phyloP scores from a whole-genome alignment of 1,140 invertebrate species.

The Asobara japonica region DNA sequence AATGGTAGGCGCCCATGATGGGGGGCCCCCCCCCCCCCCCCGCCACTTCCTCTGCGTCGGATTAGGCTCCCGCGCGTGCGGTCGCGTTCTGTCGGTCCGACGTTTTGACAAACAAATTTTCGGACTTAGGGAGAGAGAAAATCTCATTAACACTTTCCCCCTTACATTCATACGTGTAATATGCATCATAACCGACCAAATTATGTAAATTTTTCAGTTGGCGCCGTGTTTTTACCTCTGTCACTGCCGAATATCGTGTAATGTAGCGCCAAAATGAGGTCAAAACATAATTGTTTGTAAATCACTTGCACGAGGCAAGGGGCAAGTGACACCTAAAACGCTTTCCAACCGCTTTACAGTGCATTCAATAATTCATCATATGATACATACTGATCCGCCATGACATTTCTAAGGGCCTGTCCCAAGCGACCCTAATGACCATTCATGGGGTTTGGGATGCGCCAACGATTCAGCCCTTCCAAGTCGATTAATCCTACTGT shows the following conservation, averaged over 20 bases:
- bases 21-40: no score
- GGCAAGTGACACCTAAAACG: neutral
- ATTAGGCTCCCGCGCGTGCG: no score
- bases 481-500: neutral
- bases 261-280: neutral
- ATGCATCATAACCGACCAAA: no score
- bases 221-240: neutral
- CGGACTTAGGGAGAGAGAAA: no score
- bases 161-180: no score
- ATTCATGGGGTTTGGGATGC: constrained; percentile 13
- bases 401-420: constrained; percentile 13
- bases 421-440: neutral
- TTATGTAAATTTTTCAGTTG: no score
- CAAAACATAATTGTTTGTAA: neutral
- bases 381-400: neutral
- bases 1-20: no score
- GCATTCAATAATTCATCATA: neutral
- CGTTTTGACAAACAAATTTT: no score
- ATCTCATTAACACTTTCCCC: no score
- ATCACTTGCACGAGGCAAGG: neutral
- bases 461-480: constrained; percentile 6
- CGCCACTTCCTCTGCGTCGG: no score
- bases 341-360: constrained; percentile 1
- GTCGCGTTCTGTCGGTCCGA: no score
- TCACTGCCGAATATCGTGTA: neutral